Conservation (phyloP, 2,113 vertebrate species). For the Tautogolabrus adspersus region DNA sequence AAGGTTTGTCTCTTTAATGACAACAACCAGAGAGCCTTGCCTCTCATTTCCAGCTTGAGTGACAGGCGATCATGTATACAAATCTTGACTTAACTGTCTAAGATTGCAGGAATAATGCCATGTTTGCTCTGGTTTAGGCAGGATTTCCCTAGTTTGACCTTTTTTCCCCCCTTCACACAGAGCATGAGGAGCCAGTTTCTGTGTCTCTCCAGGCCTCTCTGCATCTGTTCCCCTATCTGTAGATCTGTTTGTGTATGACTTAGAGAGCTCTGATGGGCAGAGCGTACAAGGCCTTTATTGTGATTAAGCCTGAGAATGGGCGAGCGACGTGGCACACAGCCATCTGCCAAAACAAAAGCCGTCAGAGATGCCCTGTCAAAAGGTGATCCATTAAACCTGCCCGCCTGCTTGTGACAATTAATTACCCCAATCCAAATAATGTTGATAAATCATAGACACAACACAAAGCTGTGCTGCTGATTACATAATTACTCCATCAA, state of each 20-base stretch:
- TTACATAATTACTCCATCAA: conserved; percentile 79
- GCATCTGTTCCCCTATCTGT: conserved; percentile 47
- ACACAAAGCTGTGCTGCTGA: conserved; percentile 74
- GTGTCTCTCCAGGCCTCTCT: conserved; percentile 22
- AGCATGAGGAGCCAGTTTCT: conserved; percentile 12
- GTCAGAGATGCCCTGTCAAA: conserved; percentile 61
- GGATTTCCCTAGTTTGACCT: conserved; percentile 31
- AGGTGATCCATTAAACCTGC: conserved; percentile 31
- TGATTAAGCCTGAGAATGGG: conserved; percentile 41
- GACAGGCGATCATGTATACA: conserved; percentile 41
- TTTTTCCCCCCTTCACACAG: background rate
- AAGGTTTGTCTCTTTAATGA: conserved; percentile 48
- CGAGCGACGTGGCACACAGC: conserved; percentile 53
- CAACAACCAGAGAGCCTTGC: conserved; percentile 26
- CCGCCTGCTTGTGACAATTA: conserved; percentile 55
- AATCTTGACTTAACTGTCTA: conserved; percentile 36
- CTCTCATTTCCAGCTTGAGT: conserved; percentile 60
- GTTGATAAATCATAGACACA: conserved; percentile 69
- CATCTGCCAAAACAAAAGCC: conserved; percentile 72
- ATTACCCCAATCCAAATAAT: conserved; percentile 70
- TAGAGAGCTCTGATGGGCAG: conserved; percentile 39
- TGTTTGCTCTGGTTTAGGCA: conserved; percentile 38
- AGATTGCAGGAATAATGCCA: conserved; percentile 27
- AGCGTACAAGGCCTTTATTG: conserved; percentile 19
- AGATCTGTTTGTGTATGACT: conserved; percentile 62